A percentile compares a stretch with the other conserved stretches of the same genome.
Evolutionary conservation across 2,888 invertebrate species (phyloP).

Genomic region (Eupelmus urozonus): DNA sequence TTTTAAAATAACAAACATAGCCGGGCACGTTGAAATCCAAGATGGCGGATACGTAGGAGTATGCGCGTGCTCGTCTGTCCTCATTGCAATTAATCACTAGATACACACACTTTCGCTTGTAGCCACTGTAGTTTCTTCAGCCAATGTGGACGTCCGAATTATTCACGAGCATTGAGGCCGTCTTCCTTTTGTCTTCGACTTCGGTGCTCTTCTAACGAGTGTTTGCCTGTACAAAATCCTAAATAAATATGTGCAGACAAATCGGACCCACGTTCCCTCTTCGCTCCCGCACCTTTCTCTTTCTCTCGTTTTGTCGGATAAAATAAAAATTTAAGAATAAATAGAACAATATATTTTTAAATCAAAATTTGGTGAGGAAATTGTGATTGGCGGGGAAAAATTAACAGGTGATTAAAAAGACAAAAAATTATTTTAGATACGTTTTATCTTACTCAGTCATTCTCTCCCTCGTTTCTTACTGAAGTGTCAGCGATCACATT

Average conservation of each 20-base stretch:
- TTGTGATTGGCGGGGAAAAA: no score
- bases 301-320: not conserved
- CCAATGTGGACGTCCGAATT: no score
- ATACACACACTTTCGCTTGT: not conserved
- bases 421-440: no score
- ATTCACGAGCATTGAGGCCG: no score
- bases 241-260: not conserved
- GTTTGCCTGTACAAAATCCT: conserved; percentile 7
- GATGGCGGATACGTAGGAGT: not conserved
- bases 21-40: not conserved
- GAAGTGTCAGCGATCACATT: not conserved
- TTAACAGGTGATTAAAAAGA: no score
- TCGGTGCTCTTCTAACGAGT: not conserved
- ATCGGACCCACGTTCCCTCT: not conserved
- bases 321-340: no score
- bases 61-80: not conserved
- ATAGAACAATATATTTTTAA: not conserved
- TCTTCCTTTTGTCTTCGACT: not conserved
- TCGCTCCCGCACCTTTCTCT: not conserved
- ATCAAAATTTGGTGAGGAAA: not conserved
- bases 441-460: not conserved
- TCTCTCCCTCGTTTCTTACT: not conserved
- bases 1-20: conserved; percentile 9
- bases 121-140: not conserved
- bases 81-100: not conserved